phyloP scores from a whole-genome alignment of 2,888 invertebrate genomes.

The Macrophya alboannulata region DNA sequence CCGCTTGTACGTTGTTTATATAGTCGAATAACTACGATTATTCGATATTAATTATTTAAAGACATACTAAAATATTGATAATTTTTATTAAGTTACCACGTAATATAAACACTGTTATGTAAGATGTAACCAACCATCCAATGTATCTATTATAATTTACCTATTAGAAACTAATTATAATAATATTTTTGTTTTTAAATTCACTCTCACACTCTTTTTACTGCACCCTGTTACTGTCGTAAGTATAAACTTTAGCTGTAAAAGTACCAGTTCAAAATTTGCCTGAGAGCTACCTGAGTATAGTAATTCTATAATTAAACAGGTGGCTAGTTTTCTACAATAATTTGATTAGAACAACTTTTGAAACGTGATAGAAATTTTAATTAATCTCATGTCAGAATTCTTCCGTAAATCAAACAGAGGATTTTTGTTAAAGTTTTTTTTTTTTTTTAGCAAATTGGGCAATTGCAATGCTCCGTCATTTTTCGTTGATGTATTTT shows the following conservation, averaged over 20 bases:
- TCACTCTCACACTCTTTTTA: slow-evolving; percentile 68
- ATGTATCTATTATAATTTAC: slow-evolving; percentile 66
- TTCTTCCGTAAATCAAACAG: neutral
- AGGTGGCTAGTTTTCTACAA: neutral
- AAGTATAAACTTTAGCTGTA: neutral
- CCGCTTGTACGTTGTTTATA: slow-evolving; percentile 69
- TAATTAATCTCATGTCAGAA: neutral
- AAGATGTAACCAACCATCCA: slow-evolving; percentile 67
- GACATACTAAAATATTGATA: slow-evolving; percentile 60
- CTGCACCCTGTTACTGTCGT: slow-evolving; percentile 62
- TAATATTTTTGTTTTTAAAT: slow-evolving; percentile 76
- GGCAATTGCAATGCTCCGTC: neutral
- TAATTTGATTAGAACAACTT: neutral
- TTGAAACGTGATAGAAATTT: neutral
- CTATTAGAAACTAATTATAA: slow-evolving; percentile 68
- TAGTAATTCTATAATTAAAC: neutral
- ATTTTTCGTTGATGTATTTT: neutral
- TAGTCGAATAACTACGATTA: slow-evolving; percentile 65
- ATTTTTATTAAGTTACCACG: slow-evolving; percentile 66
- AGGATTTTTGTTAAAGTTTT: neutral
- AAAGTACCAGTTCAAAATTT: neutral
- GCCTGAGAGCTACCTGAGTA: neutral
- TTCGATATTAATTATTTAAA: slow-evolving; percentile 57
- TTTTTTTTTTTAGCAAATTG: neutral
- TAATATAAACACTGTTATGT: slow-evolving; percentile 64